Evolutionary conservation across 2,888 invertebrate genomes (phyloP).

Genomic region (Sphaerophoria rueppellii): DNA sequence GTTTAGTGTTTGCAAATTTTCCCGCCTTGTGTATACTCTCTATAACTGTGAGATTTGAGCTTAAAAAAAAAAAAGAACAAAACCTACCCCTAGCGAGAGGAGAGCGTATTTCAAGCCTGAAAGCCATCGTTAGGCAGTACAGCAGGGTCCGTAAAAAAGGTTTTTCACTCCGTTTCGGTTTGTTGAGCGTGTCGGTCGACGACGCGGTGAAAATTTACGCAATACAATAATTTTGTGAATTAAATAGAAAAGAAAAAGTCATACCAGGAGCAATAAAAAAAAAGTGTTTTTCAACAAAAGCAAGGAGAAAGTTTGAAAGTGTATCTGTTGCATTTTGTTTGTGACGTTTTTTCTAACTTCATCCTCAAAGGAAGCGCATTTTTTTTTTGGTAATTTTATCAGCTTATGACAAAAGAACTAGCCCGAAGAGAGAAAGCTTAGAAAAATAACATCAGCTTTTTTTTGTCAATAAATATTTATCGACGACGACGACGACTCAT

Average conservation of each 20-base stretch:
- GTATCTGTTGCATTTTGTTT: constrained; percentile 51
- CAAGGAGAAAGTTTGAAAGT: constrained; percentile 32
- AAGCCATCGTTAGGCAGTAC: not conserved
- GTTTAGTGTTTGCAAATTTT: constrained; percentile 24
- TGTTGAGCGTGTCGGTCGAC: constrained; percentile 77
- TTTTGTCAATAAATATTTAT: too few species aligned
- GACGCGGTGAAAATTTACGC: constrained; percentile 70
- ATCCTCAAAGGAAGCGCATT: not conserved
- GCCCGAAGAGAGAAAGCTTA: not conserved
- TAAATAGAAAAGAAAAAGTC: constrained; percentile 9
- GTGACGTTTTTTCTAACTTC: not conserved
- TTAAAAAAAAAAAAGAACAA: not conserved
- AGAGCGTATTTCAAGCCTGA: constrained; percentile 9
- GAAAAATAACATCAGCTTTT: too few species aligned
- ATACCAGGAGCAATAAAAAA: not conserved
- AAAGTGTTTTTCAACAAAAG: constrained; percentile 11
- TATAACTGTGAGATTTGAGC: not conserved
- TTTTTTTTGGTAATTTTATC: not conserved
- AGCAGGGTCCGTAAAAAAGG: constrained; percentile 65
- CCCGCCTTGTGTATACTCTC: constrained; percentile 12
- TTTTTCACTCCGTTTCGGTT: constrained; percentile 78
- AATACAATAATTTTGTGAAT: constrained; percentile 20
- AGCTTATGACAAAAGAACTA: too few species aligned
- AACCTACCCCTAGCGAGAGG: constrained; percentile 25
- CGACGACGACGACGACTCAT: too few species aligned